Base-by-base conservation (phyloP, 2,888 invertebrate species). In the Frankliniella intonsa region DNA sequence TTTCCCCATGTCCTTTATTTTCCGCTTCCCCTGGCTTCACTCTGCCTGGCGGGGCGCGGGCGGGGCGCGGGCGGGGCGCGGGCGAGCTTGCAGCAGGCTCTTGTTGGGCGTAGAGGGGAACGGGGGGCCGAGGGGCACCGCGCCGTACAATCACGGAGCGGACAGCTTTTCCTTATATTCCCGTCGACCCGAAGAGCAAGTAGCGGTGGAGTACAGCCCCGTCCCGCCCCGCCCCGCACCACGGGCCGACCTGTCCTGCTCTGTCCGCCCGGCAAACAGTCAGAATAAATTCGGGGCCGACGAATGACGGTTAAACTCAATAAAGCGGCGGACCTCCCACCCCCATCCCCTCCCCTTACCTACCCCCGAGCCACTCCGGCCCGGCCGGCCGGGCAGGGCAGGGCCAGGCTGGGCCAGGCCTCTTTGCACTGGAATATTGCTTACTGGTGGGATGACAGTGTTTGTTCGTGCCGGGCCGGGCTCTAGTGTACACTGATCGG, bases 361-460 rank as follows among this genome's bases (percentile, higher is more conserved):
- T 14, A 14, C 8, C 14, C 55, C 38, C 5, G 38, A 5, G 38
- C 38, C 38, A 38, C 38, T 38, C 38, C 3, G 38, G 38, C 38
- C 38, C 38, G 0, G 55, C 55, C 55, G 55, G 3, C 55, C 55
- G 5, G 55, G 14, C 14, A 12, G 19, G 55, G 55, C 55, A 55
- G 55, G 55, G 38, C 38, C 3, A 5, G 38, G 2, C 5, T 2
- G 38, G 38, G 38, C 38, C 38, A 38, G 38, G 38, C 38, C 22
- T 69, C 69, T 19, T 69, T 19, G 69, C 69, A n/a, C n/a, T 69
- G 22, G 69, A 19, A 69, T 69, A 69, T 69, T 69, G 69, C 69
- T 69, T 69, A 69, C 69, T 69, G 69, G n/a, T 69, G n/a, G 69
- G 69, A 69, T 69, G 69, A 69, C 69, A 69, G 22, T 22, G 69